A percentile compares a stretch with the other conserved stretches of the same genome.
These are phyloP conservation scores for Entosphenus tridentatus DNA, from an alignment of 2,113 vertebrate species.

Conservation along the genomic window DNA sequence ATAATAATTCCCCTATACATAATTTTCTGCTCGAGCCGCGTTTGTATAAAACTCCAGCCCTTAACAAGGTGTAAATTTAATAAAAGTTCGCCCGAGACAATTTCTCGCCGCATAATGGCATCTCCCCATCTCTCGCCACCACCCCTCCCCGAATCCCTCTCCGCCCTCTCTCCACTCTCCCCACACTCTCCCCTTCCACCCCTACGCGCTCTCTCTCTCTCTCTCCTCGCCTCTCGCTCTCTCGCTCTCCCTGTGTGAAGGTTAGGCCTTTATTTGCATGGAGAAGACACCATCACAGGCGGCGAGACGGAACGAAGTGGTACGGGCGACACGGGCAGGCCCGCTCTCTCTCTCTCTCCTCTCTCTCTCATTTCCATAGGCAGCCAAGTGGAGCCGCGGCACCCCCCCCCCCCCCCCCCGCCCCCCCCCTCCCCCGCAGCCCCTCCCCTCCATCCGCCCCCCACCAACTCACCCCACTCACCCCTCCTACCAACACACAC, in stretches of 20 bases:
- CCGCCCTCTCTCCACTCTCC: neutral
- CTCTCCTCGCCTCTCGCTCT: neutral
- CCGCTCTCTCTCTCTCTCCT: neutral
- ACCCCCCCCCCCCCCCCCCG: neutral
- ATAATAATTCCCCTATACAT: too few relatives aligned
- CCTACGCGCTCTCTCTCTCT: neutral
- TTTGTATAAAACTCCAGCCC: too few relatives aligned
- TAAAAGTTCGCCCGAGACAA: too few relatives aligned
- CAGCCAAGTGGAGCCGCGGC: neutral
- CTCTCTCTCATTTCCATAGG: constrained; percentile 4
- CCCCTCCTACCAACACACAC: neutral
- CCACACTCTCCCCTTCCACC: neutral
- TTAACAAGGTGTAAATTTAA: too few relatives aligned
- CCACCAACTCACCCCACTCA: neutral
- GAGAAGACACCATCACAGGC: neutral
- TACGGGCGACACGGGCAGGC: neutral
- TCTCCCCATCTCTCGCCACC: neutral
- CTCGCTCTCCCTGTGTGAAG: constrained; percentile 1
- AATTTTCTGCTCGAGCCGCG: too few relatives aligned
- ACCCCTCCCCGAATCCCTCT: neutral
- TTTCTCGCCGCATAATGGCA: too few relatives aligned
- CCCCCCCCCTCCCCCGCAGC: neutral
- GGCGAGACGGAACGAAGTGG: neutral
- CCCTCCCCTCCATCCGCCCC: neutral
- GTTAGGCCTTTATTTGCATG: constrained; percentile 2